phyloP scores from a whole-genome alignment of 2,888 invertebrate genomes.

The Odontothrips loti region DNA sequence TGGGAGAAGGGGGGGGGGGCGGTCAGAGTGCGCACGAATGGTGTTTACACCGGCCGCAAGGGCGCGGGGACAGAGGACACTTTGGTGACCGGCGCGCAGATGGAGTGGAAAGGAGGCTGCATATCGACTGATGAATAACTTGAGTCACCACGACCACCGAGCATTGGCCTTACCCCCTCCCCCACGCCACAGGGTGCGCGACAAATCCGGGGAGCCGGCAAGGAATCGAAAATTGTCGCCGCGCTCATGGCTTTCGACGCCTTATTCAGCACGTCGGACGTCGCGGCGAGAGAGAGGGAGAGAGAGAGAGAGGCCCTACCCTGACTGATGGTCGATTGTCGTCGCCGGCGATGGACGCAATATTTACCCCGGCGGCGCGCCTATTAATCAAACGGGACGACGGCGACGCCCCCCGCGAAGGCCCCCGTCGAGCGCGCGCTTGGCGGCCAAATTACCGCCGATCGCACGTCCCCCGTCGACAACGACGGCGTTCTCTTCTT shows the following conservation, averaged over 20 bases:
- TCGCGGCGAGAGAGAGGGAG: not conserved
- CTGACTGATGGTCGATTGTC: slow-evolving; percentile 20
- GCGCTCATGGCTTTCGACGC: not conserved
- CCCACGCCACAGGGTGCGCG: not conserved
- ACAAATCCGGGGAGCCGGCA: not conserved
- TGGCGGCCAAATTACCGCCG: no score
- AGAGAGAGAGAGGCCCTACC: not conserved
- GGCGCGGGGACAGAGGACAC: not conserved
- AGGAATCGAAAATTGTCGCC: not conserved
- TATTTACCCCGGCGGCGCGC: not conserved
- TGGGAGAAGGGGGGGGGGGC: not conserved
- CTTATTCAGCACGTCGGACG: not conserved
- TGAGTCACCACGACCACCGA: no score
- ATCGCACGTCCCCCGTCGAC: not conserved
- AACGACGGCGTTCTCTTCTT: not conserved
- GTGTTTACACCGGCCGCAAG: not conserved
- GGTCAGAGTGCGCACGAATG: not conserved
- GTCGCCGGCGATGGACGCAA: not conserved
- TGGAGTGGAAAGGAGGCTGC: not conserved
- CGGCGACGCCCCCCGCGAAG: not conserved
- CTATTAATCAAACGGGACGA: not conserved
- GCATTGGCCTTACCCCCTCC: not conserved
- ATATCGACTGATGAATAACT: slow-evolving; percentile 20
- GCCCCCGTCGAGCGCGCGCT: no score
- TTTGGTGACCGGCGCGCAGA: not conserved